phyloP scores from a whole-genome alignment of 2,888 invertebrate species.

The Drosophila neutralis region DNA sequence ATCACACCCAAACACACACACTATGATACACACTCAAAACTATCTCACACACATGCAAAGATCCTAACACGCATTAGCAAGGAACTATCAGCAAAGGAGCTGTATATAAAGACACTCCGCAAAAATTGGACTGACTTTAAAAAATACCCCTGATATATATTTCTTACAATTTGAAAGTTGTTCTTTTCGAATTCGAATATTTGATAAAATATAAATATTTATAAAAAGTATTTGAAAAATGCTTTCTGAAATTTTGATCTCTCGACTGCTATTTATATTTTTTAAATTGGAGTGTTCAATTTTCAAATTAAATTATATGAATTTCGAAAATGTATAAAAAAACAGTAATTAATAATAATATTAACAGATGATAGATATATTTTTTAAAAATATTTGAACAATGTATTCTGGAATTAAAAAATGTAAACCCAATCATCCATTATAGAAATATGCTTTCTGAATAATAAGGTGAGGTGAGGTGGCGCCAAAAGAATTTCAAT shows the following conservation, averaged over 20 bases:
- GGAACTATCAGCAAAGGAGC: slow-evolving; percentile 1
- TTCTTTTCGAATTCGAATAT: too few species aligned
- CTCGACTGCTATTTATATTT: too few species aligned
- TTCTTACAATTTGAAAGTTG: too few species aligned
- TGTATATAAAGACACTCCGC: slow-evolving; percentile 2
- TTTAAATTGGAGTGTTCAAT: too few species aligned
- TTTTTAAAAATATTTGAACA: too few species aligned
- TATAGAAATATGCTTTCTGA: neutral
- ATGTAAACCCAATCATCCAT: neutral
- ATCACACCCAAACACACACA: slow-evolving; percentile 4
- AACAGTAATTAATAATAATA: too few species aligned
- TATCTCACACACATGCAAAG: neutral
- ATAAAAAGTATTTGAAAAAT: neutral
- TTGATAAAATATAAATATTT: neutral
- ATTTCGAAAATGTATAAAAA: too few species aligned
- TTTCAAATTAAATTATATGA: too few species aligned
- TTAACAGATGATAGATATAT: too few species aligned
- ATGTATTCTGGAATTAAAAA: neutral
- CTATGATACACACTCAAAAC: neutral
- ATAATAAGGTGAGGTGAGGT: neutral
- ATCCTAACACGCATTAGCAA: slow-evolving; percentile 4
- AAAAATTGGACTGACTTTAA: neutral
- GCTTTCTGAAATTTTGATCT: too few species aligned
- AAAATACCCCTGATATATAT: neutral
- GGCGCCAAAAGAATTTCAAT: neutral